These are phyloP conservation scores for Adoxophyes honmai DNA, from an alignment of 1,140 invertebrate genomes.

Conservation along the genomic window DNA sequence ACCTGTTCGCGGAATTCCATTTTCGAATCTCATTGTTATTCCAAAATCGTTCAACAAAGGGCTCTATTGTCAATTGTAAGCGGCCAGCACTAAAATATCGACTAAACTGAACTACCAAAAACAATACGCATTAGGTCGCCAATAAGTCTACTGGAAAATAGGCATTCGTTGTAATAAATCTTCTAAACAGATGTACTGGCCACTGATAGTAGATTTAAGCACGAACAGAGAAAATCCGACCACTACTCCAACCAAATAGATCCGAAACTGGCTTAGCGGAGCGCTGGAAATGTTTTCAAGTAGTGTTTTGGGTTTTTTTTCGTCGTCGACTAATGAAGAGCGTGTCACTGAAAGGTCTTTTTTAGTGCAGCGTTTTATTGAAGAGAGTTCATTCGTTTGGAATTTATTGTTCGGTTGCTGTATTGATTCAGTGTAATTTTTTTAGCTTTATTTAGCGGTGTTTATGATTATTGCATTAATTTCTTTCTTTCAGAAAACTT, in stretches of 20 bases:
- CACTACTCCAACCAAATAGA: no score
- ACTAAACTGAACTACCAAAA: conserved; percentile 3
- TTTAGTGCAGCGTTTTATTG: background rate
- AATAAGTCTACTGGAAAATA: conserved; percentile 13
- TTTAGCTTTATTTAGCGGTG: no score
- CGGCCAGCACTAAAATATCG: background rate
- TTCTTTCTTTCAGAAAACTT: no score
- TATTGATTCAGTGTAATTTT: no score
- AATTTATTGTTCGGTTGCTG: no score
- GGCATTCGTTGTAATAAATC: conserved; percentile 9
- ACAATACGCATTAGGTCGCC: conserved; percentile 9
- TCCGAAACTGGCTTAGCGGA: background rate
- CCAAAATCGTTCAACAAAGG: background rate
- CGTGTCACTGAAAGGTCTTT: conserved; percentile 6
- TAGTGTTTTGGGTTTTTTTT: background rate
- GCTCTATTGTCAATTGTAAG: background rate
- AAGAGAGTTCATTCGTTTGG: no score
- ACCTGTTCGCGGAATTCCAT: no score
- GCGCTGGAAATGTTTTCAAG: background rate
- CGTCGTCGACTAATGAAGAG: conserved; percentile 5
- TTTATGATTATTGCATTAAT: no score
- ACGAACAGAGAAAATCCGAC: background rate
- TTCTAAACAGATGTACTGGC: conserved; percentile 8
- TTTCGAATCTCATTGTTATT: background rate
- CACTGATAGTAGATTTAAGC: background rate